Percentiles rank a stretch among this genome's conserved stretches.
Conservation (phyloP, 2,888 invertebrate genomes). For the Allacma fusca region DNA sequence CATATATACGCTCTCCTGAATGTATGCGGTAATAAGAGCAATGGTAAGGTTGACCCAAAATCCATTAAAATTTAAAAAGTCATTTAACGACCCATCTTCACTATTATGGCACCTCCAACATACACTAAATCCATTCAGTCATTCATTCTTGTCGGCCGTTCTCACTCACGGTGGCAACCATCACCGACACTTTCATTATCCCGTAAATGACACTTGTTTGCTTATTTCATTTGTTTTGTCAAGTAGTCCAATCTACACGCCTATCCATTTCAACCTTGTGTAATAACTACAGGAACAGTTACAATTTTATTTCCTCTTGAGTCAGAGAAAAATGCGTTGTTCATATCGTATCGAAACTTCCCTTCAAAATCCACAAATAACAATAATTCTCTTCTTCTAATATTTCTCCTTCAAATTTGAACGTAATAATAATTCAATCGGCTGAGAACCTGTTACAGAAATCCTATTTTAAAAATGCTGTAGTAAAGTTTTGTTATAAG, state of each 20-base stretch:
- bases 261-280: neutral
- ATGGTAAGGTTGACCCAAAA: slow-evolving; percentile 52
- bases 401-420: no score
- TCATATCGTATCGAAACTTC: no score
- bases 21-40: slow-evolving; percentile 12
- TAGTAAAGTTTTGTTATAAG: no score
- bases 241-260: slow-evolving; percentile 21
- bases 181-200: slow-evolving; percentile 37
- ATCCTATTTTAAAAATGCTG: no score
- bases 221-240: slow-evolving; percentile 39
- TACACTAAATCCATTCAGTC: slow-evolving; percentile 39
- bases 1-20: no score
- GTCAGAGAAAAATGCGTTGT: no score
- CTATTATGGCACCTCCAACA: slow-evolving; percentile 46
- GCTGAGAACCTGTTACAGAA: no score
- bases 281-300: neutral
- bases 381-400: no score
- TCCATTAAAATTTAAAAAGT: slow-evolving; percentile 58
- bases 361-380: no score
- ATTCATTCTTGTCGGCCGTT: slow-evolving; percentile 35
- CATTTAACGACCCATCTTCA: slow-evolving; percentile 56
- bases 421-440: no score
- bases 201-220: slow-evolving; percentile 38
- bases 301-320: neutral
- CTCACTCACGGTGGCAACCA: slow-evolving; percentile 33